phyloP scores from a whole-genome alignment of 1,140 invertebrate species.

The Cotesia glomerata region DNA sequence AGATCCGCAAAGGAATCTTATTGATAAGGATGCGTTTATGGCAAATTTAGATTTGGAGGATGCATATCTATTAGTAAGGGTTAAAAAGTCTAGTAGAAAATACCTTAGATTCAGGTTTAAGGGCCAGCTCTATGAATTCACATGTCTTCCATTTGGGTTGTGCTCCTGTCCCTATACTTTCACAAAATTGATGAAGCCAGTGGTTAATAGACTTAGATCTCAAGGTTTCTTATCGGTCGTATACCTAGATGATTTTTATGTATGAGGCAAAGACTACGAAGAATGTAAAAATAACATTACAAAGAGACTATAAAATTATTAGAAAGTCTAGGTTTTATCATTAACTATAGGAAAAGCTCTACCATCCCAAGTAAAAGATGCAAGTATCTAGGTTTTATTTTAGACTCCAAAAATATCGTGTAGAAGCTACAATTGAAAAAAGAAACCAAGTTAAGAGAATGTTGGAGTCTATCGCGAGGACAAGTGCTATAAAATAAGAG shows the following conservation, averaged over 20 bases:
- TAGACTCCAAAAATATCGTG: conserved; percentile 11
- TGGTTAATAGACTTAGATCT: background rate
- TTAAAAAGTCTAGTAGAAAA: background rate
- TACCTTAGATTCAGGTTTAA: conserved; percentile 26
- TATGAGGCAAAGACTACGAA: conserved; percentile 3
- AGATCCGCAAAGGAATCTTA: conserved; percentile 13
- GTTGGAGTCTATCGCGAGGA: background rate
- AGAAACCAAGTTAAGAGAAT: background rate
- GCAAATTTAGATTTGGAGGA: conserved; percentile 26
- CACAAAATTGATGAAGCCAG: conserved; percentile 28
- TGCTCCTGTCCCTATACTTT: conserved; percentile 20
- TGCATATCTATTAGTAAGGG: conserved; percentile 22
- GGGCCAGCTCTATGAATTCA: conserved; percentile 21
- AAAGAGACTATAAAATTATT: background rate
- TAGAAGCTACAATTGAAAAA: conserved; percentile 12
- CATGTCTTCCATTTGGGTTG: conserved; percentile 26
- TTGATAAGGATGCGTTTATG: conserved; percentile 7
- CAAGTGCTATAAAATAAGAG: conserved; percentile 19
- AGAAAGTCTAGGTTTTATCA: conserved; percentile 24
- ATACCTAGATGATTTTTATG: conserved; percentile 29
- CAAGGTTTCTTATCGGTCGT: conserved; percentile 16
- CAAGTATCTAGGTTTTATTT: conserved; percentile 26
- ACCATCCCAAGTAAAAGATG: conserved; percentile 7
- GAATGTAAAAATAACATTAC: conserved; percentile 19
- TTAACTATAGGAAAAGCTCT: conserved; percentile 23